These are phyloP conservation scores for Enchytraeus crypticus DNA, from an alignment of 2,888 invertebrate genomes.

Conservation along the genomic window DNA sequence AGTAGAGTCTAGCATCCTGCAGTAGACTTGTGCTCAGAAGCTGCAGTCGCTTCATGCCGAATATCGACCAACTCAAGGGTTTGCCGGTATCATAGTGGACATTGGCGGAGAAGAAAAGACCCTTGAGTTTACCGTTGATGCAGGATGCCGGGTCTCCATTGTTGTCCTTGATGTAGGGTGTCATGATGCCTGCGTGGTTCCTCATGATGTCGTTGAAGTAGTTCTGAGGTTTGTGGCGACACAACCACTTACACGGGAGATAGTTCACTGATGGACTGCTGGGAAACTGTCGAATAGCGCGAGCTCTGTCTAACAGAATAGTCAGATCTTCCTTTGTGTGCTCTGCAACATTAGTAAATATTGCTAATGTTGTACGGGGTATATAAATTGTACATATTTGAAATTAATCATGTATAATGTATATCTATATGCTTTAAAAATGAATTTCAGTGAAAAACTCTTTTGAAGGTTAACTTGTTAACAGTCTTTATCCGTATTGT, in stretches of 20 bases:
- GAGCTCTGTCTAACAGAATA: background rate
- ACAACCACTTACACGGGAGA: constrained; percentile 4
- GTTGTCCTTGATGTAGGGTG: constrained; percentile 13
- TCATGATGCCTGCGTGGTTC: constrained; percentile 15
- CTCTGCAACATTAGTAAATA: background rate
- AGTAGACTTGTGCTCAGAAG: background rate
- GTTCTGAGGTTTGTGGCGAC: constrained; percentile 16
- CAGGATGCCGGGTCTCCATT: constrained; percentile 15
- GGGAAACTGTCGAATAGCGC: background rate
- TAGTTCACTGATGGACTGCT: background rate
- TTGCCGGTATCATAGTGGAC: constrained; percentile 6
- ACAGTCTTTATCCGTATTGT: too few species aligned
- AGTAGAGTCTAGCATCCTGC: background rate
- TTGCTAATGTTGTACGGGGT: too few species aligned
- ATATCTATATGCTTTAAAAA: too few species aligned
- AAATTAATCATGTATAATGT: too few species aligned
- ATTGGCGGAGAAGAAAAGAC: constrained; percentile 18
- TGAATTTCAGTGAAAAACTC: too few species aligned
- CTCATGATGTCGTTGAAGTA: constrained; percentile 14
- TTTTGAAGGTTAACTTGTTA: too few species aligned
- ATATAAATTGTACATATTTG: too few species aligned
- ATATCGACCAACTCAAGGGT: background rate
- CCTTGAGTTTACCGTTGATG: constrained; percentile 15
- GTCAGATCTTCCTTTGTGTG: background rate
- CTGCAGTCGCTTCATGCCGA: constrained; percentile 4